Evolutionary conservation across 2,888 invertebrate genomes (phyloP).

Genomic region (Polydrusus cervinus): DNA sequence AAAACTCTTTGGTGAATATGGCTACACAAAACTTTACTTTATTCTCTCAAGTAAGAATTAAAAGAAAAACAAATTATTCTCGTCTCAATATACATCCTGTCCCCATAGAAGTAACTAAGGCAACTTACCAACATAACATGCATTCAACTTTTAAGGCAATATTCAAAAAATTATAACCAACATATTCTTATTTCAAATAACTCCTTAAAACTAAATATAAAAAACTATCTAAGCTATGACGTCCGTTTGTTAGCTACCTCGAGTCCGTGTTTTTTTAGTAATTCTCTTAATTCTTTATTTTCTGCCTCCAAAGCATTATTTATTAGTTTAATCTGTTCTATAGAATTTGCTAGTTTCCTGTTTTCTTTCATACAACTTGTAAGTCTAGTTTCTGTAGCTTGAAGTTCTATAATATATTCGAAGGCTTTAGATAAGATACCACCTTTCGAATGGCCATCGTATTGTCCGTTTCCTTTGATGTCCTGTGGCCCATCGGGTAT

Average conservation of each 20-base stretch:
- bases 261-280: conserved; percentile 80
- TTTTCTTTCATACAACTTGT: conserved; percentile 78
- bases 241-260: conserved; percentile 53
- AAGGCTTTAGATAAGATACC: conserved; percentile 96
- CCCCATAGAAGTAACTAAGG: no score
- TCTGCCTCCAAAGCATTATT: conserved; percentile 83
- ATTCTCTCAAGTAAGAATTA: no score
- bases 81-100: no score
- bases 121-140: no score
- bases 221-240: conserved; percentile 42
- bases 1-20: no score
- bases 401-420: conserved; percentile 92
- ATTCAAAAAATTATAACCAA: conserved; percentile 23
- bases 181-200: conserved; percentile 45
- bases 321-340: conserved; percentile 82
- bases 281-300: conserved; percentile 81
- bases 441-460: conserved; percentile 89
- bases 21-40: no score
- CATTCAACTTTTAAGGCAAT: conserved; percentile 21
- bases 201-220: conserved; percentile 21
- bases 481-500: conserved; percentile 80
- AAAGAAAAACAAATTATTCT: no score
- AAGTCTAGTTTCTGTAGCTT: conserved; percentile 84
- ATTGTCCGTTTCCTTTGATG: conserved; percentile 78
- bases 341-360: conserved; percentile 81